Conservation (phyloP, 2,888 invertebrate species). For the Fabriciana adippe region DNA sequence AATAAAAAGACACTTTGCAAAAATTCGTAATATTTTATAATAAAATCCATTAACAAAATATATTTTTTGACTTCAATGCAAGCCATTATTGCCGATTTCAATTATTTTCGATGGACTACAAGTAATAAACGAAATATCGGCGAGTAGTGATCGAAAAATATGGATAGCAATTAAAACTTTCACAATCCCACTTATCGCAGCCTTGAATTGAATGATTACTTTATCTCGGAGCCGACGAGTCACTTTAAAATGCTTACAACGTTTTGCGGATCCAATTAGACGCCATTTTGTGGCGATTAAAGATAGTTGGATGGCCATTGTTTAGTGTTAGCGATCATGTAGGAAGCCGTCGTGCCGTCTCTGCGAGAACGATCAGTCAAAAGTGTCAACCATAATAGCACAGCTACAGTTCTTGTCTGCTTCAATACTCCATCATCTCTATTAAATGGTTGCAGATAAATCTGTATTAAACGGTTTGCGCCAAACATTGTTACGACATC, state of each 20-base stretch:
- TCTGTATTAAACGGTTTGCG: slow-evolving; percentile 39
- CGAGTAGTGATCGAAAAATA: slow-evolving; percentile 33
- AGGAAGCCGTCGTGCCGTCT: slow-evolving; percentile 55
- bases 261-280: slow-evolving; percentile 79
- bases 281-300: slow-evolving; percentile 72
- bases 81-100: slow-evolving; percentile 32
- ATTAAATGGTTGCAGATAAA: slow-evolving; percentile 59
- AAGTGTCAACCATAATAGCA: slow-evolving; percentile 75
- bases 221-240: slow-evolving; percentile 49
- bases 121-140: slow-evolving; percentile 32
- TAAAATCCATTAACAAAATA: slow-evolving; percentile 18
- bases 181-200: slow-evolving; percentile 49
- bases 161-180: slow-evolving; percentile 44
- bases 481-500: slow-evolving; percentile 29
- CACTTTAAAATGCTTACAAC: slow-evolving; percentile 45
- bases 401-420: slow-evolving; percentile 41
- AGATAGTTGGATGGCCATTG: slow-evolving; percentile 75
- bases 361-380: slow-evolving; percentile 68
- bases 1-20: slow-evolving; percentile 14
- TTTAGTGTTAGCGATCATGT: slow-evolving; percentile 65
- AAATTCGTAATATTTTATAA: slow-evolving; percentile 9
- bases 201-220: slow-evolving; percentile 52
- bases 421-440: slow-evolving; percentile 69
- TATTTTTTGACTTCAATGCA: slow-evolving; percentile 9
- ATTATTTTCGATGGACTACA: slow-evolving; percentile 36